phyloP scores from a whole-genome alignment of 2,888 invertebrate species.

The Agrochola circellaris region DNA sequence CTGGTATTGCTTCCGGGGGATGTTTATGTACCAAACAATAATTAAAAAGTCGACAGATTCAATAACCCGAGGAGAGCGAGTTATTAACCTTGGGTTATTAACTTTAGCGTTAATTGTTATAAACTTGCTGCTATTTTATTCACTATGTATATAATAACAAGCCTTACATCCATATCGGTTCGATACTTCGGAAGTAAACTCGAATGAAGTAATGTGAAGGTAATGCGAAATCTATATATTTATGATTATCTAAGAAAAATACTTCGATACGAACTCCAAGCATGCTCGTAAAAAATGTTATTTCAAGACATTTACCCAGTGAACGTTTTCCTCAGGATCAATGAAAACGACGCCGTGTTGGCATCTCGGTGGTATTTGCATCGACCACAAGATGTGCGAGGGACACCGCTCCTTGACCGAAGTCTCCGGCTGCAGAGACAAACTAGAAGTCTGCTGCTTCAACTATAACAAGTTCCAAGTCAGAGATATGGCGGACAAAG shows the following conservation, averaged over 20 bases:
- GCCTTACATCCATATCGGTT: constrained; percentile 5
- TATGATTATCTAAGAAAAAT: constrained; percentile 28
- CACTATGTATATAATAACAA: neutral
- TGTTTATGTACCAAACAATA: constrained; percentile 20
- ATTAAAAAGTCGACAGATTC: constrained; percentile 32
- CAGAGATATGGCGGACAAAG: constrained; percentile 76
- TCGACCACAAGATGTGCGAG: constrained; percentile 78
- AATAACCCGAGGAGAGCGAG: constrained; percentile 12
- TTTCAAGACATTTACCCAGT: constrained; percentile 34
- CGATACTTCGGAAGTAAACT: constrained; percentile 29
- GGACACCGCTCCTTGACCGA: constrained; percentile 76
- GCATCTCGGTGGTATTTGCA: constrained; percentile 82
- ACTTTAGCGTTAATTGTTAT: constrained; percentile 17
- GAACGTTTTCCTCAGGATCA: constrained; percentile 75
- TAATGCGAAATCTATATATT: constrained; percentile 15
- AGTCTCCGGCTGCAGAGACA: constrained; percentile 82
- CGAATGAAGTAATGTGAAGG: constrained; percentile 8
- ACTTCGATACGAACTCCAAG: constrained; percentile 11
- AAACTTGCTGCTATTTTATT: constrained; percentile 7
- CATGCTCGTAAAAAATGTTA: constrained; percentile 24
- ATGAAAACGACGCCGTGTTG: constrained; percentile 83
- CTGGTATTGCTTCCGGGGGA: constrained; percentile 6
- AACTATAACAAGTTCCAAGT: constrained; percentile 80
- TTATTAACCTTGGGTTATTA: neutral
- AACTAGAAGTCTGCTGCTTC: constrained; percentile 84